phyloP scores from a whole-genome alignment of 2,113 vertebrate species.

The Oreocharis arfaki region DNA sequence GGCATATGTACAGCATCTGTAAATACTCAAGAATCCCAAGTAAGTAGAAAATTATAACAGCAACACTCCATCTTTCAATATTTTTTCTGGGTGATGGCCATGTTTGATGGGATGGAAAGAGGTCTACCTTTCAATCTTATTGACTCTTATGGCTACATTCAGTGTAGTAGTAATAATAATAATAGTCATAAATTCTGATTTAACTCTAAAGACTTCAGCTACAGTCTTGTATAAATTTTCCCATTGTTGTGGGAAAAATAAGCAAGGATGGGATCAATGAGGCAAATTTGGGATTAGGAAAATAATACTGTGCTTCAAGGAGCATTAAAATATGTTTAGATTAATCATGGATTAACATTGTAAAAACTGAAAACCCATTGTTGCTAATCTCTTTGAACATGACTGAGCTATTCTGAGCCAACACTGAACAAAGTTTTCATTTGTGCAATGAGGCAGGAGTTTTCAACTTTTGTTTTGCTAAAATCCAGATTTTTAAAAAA shows the following conservation, averaged over 20 bases:
- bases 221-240: neutral
- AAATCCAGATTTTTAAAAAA: neutral
- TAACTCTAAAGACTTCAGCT: neutral
- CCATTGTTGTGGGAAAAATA: neutral
- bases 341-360: neutral
- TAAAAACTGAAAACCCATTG: slow-evolving; percentile 30
- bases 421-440: neutral
- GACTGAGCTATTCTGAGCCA: neutral
- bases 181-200: neutral
- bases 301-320: slow-evolving; percentile 21
- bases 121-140: neutral
- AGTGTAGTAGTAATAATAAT: neutral
- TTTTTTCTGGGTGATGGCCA: neutral
- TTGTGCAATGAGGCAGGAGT: neutral
- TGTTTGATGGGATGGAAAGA: neutral
- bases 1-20: neutral
- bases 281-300: neutral
- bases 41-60: neutral
- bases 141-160: neutral
- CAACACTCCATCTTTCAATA: neutral
- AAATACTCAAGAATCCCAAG: neutral
- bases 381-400: slow-evolving; percentile 4
- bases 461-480: neutral
- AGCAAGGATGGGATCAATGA: neutral
- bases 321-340: slow-evolving; percentile 37